Conservation (phyloP, 2,797 vertebrate species). For the Acridotheres tristis region DNA sequence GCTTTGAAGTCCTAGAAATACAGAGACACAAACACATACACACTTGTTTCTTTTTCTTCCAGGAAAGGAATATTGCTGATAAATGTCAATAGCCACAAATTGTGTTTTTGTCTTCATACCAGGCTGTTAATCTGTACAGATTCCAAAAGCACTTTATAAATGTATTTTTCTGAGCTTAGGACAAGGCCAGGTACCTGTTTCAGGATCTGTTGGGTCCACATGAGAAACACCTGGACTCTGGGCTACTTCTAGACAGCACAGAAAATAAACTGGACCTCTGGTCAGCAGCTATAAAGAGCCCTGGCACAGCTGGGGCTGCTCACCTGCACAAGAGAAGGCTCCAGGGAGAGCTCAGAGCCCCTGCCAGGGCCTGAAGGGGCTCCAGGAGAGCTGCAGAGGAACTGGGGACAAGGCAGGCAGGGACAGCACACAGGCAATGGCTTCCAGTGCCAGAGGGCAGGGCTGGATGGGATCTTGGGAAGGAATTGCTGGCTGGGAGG, state of each 20-base stretch:
- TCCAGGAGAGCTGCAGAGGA: not conserved
- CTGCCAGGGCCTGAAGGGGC: not conserved
- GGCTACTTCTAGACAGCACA: not conserved
- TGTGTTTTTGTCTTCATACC: fast-evolving
- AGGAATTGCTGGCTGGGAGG: not conserved
- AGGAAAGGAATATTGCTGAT: not conserved
- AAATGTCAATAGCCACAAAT: not conserved
- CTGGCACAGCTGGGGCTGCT: fast-evolving
- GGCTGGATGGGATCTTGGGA: fast-evolving
- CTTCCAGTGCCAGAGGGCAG: not conserved
- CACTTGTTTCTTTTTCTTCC: not conserved
- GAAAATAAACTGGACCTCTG: not conserved
- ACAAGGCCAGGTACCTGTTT: not conserved
- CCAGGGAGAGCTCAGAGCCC: not conserved
- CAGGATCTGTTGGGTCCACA: not conserved
- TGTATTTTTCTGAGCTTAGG: not conserved
- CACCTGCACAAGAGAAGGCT: not conserved
- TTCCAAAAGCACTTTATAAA: not conserved
- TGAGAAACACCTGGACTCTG: not conserved
- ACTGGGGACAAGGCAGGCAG: not conserved
- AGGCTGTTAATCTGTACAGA: not conserved
- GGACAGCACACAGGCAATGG: not conserved
- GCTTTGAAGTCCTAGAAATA: not conserved
- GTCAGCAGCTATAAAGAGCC: not conserved
- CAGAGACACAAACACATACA: not conserved